Evolutionary conservation across 2,797 vertebrate species (phyloP).

Genomic region (Peromyscus attwateri): DNA sequence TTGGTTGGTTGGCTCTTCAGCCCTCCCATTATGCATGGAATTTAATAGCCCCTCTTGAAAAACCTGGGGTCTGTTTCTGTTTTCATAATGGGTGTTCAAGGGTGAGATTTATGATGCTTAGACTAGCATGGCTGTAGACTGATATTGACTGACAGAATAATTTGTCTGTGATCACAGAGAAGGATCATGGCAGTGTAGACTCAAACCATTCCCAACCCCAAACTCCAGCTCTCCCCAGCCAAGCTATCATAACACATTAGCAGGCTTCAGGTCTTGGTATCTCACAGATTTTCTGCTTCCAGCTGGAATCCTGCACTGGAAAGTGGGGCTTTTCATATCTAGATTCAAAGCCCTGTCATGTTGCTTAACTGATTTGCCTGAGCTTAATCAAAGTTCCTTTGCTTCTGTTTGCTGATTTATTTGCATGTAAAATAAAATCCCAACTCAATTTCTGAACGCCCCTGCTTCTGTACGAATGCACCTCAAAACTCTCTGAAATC

Average conservation of each 20-base stretch:
- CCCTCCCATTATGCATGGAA: neutral
- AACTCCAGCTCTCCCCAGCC: too few relatives aligned
- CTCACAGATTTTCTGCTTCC: neutral
- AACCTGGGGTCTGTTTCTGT: neutral
- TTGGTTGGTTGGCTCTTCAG: neutral
- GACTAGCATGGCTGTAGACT: neutral
- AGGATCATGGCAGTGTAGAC: neutral
- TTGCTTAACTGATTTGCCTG: neutral
- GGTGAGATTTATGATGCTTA: neutral
- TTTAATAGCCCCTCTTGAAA: neutral
- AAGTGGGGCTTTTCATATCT: neutral
- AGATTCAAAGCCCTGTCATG: neutral
- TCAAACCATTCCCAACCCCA: neutral
- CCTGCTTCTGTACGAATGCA: neutral
- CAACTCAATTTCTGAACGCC: neutral
- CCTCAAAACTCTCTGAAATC: slow-evolving; percentile 15
- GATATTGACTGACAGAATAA: neutral
- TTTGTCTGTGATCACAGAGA: neutral
- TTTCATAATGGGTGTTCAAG: neutral
- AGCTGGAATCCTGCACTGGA: neutral
- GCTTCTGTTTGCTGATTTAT: slow-evolving; percentile 8
- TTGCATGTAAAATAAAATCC: neutral
- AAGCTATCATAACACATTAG: neutral
- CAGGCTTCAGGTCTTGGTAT: neutral
- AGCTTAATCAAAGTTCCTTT: neutral